Conservation (phyloP, 2,888 invertebrate genomes). For the Camponotus fellah region DNA sequence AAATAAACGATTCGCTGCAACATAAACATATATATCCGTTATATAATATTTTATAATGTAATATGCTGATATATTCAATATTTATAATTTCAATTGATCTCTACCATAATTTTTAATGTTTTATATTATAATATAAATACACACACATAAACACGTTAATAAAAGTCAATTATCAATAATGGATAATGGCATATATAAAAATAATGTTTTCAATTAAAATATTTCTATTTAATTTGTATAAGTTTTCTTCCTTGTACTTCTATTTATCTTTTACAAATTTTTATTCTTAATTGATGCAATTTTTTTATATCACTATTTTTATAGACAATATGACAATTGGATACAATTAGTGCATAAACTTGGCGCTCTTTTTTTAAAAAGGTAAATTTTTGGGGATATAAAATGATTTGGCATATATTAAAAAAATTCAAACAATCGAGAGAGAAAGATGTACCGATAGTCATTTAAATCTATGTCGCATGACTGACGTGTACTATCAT, state of each 20-base stretch:
- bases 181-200: neutral
- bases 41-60: neutral
- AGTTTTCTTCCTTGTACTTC: no score
- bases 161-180: neutral
- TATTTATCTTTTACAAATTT: no score
- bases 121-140: neutral
- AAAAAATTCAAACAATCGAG: conserved; percentile 23
- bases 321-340: no score
- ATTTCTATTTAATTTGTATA: no score
- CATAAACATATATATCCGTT: neutral
- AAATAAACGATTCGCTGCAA: neutral
- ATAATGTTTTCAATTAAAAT: no score
- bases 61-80: neutral
- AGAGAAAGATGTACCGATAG: neutral
- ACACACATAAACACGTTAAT: neutral
- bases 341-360: no score
- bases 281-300: no score
- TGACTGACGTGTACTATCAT: neutral
- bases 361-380: no score
- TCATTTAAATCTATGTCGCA: neutral
- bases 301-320: no score
- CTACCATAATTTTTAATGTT: neutral
- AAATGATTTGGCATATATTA: neutral
- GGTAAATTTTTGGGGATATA: no score
- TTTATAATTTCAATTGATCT: neutral